phyloP scores from a whole-genome alignment of 1,140 invertebrate genomes.

The Alviniconcha marisindica region DNA sequence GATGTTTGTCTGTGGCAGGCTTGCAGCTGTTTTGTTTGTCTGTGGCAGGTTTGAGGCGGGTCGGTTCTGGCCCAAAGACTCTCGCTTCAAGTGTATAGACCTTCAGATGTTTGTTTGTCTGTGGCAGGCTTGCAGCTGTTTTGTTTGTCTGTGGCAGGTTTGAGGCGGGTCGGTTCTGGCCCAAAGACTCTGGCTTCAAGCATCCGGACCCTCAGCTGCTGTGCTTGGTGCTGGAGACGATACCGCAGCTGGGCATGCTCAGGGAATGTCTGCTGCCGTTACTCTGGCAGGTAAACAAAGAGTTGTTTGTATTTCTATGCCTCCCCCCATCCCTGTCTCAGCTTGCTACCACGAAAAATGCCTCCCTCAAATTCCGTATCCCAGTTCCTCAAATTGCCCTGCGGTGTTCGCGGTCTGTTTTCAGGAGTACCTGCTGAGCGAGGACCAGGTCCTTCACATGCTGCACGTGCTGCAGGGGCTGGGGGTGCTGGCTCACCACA shows the following conservation, averaged over 20 bases:
- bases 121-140: no score
- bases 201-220: constrained; percentile 50
- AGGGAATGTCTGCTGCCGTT: constrained; percentile 53
- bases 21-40: no score
- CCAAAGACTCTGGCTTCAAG: constrained; percentile 44
- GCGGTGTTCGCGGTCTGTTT: no score
- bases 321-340: no score
- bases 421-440: constrained; percentile 37
- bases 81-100: constrained; percentile 46
- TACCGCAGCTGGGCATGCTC: constrained; percentile 50
- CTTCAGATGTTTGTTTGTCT: no score
- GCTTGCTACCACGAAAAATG: no score
- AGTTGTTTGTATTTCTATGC: no score
- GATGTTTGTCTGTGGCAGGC: no score
- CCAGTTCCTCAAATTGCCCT: no score
- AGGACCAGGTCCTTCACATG: constrained; percentile 45
- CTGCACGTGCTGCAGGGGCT: constrained; percentile 31
- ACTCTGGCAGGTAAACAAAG: constrained; percentile 52
- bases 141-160: constrained; percentile 37
- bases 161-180: constrained; percentile 55
- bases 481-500: constrained; percentile 31
- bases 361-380: no score
- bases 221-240: constrained; percentile 45
- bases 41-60: constrained; percentile 45
- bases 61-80: constrained; percentile 54